Evolutionary conservation across 2,797 vertebrate genomes (phyloP).

Genomic region (Sorex maritimensis): DNA sequence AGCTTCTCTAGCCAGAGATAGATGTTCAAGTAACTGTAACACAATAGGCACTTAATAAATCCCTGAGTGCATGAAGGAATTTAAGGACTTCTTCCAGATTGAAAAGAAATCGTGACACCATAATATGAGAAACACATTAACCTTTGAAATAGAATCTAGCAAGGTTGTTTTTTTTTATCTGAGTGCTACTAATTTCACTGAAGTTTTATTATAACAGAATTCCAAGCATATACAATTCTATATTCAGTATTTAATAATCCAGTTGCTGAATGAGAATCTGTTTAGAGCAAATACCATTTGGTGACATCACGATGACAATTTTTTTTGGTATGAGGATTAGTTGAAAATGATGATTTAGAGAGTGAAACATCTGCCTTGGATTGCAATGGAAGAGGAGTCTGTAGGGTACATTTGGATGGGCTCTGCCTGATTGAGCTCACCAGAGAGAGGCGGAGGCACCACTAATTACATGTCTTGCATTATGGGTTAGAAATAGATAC

Average conservation of each 20-base stretch:
- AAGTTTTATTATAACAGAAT: constrained; percentile 64
- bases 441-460: constrained; percentile 73
- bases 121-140: neutral
- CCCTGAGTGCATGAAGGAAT: constrained; percentile 9
- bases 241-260: constrained; percentile 54
- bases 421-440: constrained; percentile 81
- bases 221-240: constrained; percentile 31
- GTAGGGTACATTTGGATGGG: constrained; percentile 65
- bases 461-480: constrained; percentile 82
- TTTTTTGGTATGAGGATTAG: constrained; percentile 65
- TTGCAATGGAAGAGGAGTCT: constrained; percentile 66
- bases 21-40: neutral
- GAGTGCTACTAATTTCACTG: constrained; percentile 48
- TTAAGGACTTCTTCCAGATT: constrained; percentile 51
- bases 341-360: constrained; percentile 75
- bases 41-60: constrained; percentile 55
- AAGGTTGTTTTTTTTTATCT: constrained; percentile 55
- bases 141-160: constrained; percentile 51
- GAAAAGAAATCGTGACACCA: constrained; percentile 39
- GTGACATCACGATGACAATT: constrained; percentile 38
- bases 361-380: constrained; percentile 72
- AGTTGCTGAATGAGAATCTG: constrained; percentile 45
- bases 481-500: constrained; percentile 83
- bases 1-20: constrained; percentile 53
- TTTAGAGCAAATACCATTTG: constrained; percentile 61